Conservation (phyloP, 2,113 vertebrate species). For the Uria lomvia region DNA sequence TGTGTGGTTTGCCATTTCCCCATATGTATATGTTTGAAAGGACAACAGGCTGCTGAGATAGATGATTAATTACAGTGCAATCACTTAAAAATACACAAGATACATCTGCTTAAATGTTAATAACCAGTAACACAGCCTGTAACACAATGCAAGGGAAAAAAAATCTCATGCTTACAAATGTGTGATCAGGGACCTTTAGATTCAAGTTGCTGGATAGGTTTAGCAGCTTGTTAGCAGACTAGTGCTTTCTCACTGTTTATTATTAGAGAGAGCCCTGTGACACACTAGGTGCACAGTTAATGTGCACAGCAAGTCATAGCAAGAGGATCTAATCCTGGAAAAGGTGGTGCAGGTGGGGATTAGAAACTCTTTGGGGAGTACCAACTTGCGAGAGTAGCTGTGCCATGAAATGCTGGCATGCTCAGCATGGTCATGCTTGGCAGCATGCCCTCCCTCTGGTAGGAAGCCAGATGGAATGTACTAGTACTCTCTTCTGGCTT, state of each 20-base stretch:
- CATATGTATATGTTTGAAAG: not conserved
- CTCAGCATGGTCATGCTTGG: fast-evolving
- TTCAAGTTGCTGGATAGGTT: not conserved
- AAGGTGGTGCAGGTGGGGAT: not conserved
- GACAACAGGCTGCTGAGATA: not conserved
- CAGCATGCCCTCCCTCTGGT: not conserved
- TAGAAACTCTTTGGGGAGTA: not conserved
- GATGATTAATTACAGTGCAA: not conserved
- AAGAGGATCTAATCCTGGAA: not conserved
- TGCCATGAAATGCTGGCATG: not conserved
- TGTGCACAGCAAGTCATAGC: not conserved
- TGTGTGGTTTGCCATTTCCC: not conserved
- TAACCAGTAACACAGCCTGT: not conserved
- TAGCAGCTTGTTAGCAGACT: not conserved
- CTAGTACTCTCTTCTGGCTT: not conserved
- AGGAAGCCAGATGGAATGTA: not conserved
- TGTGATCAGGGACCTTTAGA: not conserved
- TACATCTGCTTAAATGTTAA: not conserved
- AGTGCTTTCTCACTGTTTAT: not conserved
- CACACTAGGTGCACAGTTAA: not conserved
- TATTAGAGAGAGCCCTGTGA: not conserved
- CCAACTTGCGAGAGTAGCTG: not conserved
- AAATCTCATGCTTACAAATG: not conserved
- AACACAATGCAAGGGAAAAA: not conserved
- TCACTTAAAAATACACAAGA: not conserved